These are phyloP conservation scores for Clavelina lepadiformis DNA, from an alignment of 23 tunicate genomes.

Conservation along the genomic window DNA sequence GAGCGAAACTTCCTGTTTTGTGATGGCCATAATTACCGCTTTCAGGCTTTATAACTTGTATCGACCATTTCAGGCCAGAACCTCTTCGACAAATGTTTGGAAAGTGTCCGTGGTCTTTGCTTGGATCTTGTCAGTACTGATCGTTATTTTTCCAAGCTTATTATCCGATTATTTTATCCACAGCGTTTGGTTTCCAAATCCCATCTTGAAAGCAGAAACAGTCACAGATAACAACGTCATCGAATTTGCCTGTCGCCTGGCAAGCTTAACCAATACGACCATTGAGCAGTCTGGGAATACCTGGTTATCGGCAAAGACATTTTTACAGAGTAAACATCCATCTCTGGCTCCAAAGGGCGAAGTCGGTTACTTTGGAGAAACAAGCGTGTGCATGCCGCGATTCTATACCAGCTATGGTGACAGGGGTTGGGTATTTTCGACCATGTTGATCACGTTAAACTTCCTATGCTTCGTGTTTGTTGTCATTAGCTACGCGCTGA, in stretches of 20 bases:
- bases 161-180: conserved; percentile 5
- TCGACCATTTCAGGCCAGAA: neutral
- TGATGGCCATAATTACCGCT: conserved; percentile 11
- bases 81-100: neutral
- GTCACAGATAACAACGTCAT: neutral
- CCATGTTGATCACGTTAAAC: conserved; percentile 13
- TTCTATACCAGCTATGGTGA: conserved; percentile 18
- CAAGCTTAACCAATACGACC: neutral
- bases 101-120: neutral
- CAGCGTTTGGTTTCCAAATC: conserved; percentile 13
- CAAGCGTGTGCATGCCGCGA: conserved; percentile 48
- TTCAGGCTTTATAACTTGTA: conserved; percentile 5
- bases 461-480: conserved; percentile 24
- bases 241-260: conserved; percentile 5
- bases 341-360: neutral
- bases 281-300: neutral
- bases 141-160: conserved; percentile 8
- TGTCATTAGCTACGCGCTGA: conserved; percentile 16
- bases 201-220: neutral
- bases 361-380: conserved; percentile 50
- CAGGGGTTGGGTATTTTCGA: conserved; percentile 27
- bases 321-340: conserved; percentile 2
- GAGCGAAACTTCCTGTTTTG: conserved; percentile 18
- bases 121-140: conserved; percentile 8
- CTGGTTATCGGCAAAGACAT: neutral